Percentiles rank a stretch among this genome's conserved stretches.
These are phyloP conservation scores for Nothocercus julius DNA, from an alignment of 2,113 vertebrate genomes.

Conservation along the genomic window DNA sequence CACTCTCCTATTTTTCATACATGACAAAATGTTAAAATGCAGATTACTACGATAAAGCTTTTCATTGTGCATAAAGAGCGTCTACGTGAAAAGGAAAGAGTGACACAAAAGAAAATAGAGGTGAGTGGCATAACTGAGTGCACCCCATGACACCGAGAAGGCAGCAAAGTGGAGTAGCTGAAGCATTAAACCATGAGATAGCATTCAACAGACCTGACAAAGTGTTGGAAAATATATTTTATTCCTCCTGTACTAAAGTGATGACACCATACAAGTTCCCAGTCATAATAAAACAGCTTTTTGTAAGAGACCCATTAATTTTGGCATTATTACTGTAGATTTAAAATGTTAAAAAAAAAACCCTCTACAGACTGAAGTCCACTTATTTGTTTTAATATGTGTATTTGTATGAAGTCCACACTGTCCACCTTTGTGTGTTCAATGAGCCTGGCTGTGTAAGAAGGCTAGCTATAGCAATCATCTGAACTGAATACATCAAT, in stretches of 20 bases:
- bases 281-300: background rate
- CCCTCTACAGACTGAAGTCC: background rate
- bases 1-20: background rate
- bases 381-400: background rate
- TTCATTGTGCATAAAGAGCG: fast-evolving
- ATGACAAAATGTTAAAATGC: background rate
- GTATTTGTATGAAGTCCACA: background rate
- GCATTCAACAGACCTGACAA: background rate
- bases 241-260: conserved; percentile 41
- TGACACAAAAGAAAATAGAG: background rate
- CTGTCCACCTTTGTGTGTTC: background rate
- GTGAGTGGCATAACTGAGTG: background rate
- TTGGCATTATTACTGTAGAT: background rate
- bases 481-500: background rate
- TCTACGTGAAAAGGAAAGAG: background rate
- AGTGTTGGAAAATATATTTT: conserved; percentile 59
- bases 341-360: background rate
- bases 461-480: background rate
- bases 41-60: background rate
- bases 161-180: background rate
- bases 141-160: background rate
- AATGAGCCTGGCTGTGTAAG: background rate
- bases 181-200: background rate
- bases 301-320: background rate
- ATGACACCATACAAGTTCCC: background rate